Evolutionary conservation across 2,797 vertebrate species (phyloP).

Genomic region (Epinephelus awoara): DNA sequence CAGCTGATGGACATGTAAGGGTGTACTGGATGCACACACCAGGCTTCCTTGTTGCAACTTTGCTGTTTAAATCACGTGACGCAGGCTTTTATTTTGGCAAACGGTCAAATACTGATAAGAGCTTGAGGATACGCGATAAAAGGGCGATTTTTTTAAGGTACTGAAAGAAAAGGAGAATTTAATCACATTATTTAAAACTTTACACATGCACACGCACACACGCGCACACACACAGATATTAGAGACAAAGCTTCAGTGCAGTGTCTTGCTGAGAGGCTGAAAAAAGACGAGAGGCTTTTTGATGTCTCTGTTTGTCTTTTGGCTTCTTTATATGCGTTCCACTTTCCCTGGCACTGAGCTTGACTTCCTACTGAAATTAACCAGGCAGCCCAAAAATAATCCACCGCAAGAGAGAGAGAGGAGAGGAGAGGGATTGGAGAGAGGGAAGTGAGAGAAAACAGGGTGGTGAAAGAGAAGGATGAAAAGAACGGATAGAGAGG

Average conservation of each 20-base stretch:
- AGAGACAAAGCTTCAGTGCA: slow-evolving; percentile 38
- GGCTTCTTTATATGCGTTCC: slow-evolving; percentile 72
- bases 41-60: not conserved
- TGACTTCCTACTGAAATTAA: slow-evolving; percentile 81
- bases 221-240: slow-evolving; percentile 3
- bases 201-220: slow-evolving; percentile 12
- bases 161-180: not conserved
- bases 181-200: slow-evolving; percentile 34
- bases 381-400: slow-evolving; percentile 82
- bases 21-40: not conserved
- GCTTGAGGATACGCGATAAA: slow-evolving; percentile 1
- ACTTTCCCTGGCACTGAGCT: slow-evolving; percentile 81
- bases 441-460: not conserved
- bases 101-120: not conserved
- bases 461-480: slow-evolving; percentile 23
- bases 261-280: slow-evolving; percentile 61
- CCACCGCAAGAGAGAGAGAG: slow-evolving; percentile 60
- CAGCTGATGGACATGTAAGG: slow-evolving; percentile 33
- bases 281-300: slow-evolving; percentile 69
- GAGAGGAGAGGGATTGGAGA: not conserved
- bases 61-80: not conserved
- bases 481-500: slow-evolving; percentile 15
- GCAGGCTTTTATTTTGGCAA: slow-evolving; percentile 22
- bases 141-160: not conserved
- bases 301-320: slow-evolving; percentile 79